These are phyloP conservation scores for Otus scops DNA, from an alignment of 2,797 vertebrate genomes.

Conservation along the genomic window DNA sequence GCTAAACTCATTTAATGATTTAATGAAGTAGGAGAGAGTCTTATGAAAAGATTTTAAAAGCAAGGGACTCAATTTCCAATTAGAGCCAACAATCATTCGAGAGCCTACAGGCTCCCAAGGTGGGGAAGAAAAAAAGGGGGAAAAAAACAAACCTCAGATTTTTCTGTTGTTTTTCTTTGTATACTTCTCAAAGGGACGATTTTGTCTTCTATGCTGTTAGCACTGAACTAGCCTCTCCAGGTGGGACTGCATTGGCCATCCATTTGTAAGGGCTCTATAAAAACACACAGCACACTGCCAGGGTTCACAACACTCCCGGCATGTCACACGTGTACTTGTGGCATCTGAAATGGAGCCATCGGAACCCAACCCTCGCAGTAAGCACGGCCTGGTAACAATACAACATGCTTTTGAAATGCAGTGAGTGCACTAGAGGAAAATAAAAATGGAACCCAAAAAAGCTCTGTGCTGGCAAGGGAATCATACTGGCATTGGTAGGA, in stretches of 20 bases:
- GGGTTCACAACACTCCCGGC: neutral
- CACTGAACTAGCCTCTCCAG: neutral
- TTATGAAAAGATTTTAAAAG: conserved; percentile 74
- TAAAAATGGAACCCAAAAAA: neutral
- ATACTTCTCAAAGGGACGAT: neutral
- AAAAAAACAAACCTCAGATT: neutral
- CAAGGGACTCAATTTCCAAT: conserved; percentile 73
- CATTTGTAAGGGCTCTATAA: neutral
- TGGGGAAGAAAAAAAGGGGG: neutral
- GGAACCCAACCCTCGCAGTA: neutral
- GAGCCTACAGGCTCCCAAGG: conserved; percentile 6
- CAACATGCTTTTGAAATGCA: neutral
- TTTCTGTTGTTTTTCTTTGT: neutral
- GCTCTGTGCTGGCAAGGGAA: neutral
- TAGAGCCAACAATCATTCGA: conserved; percentile 58
- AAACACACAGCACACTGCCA: neutral
- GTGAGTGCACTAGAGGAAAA: neutral
- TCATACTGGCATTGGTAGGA: neutral
- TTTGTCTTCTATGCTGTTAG: neutral
- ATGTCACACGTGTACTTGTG: neutral
- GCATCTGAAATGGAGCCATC: neutral
- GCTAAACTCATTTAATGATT: conserved; percentile 87
- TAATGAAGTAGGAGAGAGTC: conserved; percentile 79
- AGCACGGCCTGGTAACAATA: neutral
- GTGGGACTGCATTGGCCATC: neutral